A percentile compares a stretch with the other conserved stretches of the same genome.
These are phyloP conservation scores for Spilarctia lutea DNA, from an alignment of 2,888 invertebrate species.

Conservation along the genomic window DNA sequence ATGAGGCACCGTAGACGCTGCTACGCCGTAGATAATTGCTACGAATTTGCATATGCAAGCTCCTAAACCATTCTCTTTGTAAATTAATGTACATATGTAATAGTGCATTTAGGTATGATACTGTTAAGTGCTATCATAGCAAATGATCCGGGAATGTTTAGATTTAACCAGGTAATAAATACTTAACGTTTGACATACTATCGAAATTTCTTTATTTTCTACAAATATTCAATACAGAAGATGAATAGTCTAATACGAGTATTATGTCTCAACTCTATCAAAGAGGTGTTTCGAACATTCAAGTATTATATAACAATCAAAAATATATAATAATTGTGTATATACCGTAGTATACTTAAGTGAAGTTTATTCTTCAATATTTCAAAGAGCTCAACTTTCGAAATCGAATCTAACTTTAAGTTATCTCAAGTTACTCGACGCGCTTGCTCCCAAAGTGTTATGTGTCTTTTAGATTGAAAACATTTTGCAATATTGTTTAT, in stretches of 20 bases:
- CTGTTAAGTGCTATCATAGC: not conserved
- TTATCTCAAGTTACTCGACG: slow-evolving; percentile 41
- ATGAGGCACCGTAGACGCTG: slow-evolving; percentile 14
- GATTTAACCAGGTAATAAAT: not conserved
- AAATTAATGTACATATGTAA: slow-evolving; percentile 2
- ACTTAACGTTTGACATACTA: not conserved
- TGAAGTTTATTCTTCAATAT: slow-evolving; percentile 47
- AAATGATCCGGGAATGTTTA: not conserved
- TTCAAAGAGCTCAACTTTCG: slow-evolving; percentile 45
- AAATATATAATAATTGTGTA: not conserved
- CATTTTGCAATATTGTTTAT: slow-evolving; percentile 32
- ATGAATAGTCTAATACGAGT: not conserved
- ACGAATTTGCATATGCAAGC: slow-evolving; percentile 20
- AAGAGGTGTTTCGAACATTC: not conserved
- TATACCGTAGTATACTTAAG: slow-evolving; percentile 10
- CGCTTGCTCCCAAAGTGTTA: slow-evolving; percentile 14
- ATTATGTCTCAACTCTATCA: not conserved
- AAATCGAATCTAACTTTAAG: slow-evolving; percentile 57
- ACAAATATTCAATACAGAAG: no score
- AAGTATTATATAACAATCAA: not conserved
- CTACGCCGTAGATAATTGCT: slow-evolving; percentile 22
- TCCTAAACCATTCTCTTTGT: slow-evolving; percentile 20
- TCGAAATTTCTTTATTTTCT: no score
- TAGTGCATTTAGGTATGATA: slow-evolving; percentile 1
- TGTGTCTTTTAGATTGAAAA: slow-evolving; percentile 45